Percentiles rank a stretch among this genome's conserved stretches.
These are phyloP conservation scores for Digitonthophagus gazella DNA, from an alignment of 2,888 invertebrate genomes.

Conservation along the genomic window DNA sequence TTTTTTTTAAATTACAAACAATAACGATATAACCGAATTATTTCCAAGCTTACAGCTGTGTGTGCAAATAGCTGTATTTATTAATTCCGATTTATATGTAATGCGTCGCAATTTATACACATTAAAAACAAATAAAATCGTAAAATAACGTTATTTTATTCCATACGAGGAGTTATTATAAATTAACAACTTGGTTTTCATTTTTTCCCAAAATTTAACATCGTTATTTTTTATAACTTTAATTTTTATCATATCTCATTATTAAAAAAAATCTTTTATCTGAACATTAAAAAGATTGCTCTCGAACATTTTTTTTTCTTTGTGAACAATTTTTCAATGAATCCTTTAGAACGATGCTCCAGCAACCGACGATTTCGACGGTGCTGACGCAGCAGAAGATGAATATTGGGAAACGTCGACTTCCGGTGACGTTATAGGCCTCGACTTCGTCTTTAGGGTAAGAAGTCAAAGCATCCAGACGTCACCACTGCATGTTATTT, in stretches of 20 bases:
- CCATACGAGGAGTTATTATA: not conserved
- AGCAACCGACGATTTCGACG: constrained; percentile 54
- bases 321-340: not conserved
- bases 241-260: no score
- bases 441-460: constrained; percentile 61
- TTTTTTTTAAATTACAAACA: no score
- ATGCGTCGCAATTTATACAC: not conserved
- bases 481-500: constrained; percentile 11
- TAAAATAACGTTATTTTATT: not conserved
- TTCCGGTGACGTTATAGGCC: constrained; percentile 56
- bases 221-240: not conserved
- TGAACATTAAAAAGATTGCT: no score
- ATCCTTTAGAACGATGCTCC: constrained; percentile 75
- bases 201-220: not conserved
- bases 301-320: not conserved
- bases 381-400: constrained; percentile 60
- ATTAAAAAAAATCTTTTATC: no score
- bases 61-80: not conserved
- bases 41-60: not conserved
- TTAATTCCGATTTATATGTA: not conserved
- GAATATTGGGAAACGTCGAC: constrained; percentile 62
- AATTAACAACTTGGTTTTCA: not conserved
- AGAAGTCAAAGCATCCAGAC: constrained; percentile 39
- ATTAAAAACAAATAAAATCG: not conserved
- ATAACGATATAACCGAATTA: not conserved